Evolutionary conservation across 2,888 invertebrate species (phyloP).

Genomic region (Apodemia hepburni): DNA sequence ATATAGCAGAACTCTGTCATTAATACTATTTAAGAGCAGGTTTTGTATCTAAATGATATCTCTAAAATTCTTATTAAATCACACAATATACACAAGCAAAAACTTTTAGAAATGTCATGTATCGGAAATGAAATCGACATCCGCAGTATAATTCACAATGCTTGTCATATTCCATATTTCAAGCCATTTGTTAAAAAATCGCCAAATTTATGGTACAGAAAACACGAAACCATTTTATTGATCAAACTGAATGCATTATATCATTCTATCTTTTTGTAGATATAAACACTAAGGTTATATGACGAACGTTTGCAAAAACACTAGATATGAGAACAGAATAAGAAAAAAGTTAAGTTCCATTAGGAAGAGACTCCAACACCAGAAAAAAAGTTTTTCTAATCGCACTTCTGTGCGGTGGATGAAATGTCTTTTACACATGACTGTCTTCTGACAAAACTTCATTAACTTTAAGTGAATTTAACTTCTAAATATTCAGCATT

Average conservation of each 20-base stretch:
- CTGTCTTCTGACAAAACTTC: neutral
- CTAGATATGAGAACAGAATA: too few species aligned
- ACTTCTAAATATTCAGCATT: neutral
- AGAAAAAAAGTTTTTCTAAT: too few species aligned
- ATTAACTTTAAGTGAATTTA: neutral
- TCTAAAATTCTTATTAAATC: too few species aligned
- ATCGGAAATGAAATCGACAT: neutral
- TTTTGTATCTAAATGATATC: too few species aligned
- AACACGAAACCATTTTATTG: neutral
- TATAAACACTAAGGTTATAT: neutral
- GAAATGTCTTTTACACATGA: too few species aligned
- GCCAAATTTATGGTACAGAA: neutral
- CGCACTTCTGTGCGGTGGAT: too few species aligned
- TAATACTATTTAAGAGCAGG: too few species aligned
- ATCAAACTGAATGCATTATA: constrained; percentile 1
- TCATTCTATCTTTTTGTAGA: neutral
- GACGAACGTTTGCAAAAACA: too few species aligned
- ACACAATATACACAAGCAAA: neutral
- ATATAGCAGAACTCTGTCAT: too few species aligned
- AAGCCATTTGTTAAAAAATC: constrained; percentile 5
- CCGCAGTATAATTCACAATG: neutral
- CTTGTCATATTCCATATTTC: neutral
- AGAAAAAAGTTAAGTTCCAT: too few species aligned
- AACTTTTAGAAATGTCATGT: neutral
- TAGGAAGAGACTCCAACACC: too few species aligned